Base-by-base conservation (phyloP, 2,113 vertebrate genomes). In the Phalacrocorax brasilianus region DNA sequence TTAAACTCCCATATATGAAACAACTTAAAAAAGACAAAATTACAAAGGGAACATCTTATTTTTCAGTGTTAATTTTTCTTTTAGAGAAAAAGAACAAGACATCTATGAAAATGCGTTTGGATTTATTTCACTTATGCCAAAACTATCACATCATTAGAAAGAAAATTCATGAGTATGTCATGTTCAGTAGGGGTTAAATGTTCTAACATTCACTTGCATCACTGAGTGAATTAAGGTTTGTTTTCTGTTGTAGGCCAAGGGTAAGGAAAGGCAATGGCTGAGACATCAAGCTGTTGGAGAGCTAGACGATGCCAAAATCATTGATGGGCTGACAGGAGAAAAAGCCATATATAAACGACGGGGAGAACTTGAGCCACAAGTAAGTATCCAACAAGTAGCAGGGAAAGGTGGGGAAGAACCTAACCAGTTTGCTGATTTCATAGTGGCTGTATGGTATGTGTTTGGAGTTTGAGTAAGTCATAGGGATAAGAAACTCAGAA, bases 211-310 rank as follows among this genome's bases (percentile, higher is more conserved):
- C 35, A 27, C 30, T 89, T 30, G 3, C 2, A 40, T 78, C 59
- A 45, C 21, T 77, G n/a, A 94, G 47, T 79, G 73, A 91, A 85
- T 73, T 79, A 79, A 93, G 59, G 30, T n/a, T 63, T 50, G 22
- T 71, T 78, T 97, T 94, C 71, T 95, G 6, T 97, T 96, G 30
- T 92, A 99, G 99, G 99, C 99, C 42, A 99, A 99, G 97, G 99
- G 99, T 27, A 99, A 99, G 95, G 99, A 99, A 97, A 98, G 99
- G 11, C 99, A 99, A 56, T 99, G 99, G 99, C 92, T 99, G 56
- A 99, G 98, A 97, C 99, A 99, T 96, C 99, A 99, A 97, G 98
- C 99, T 40, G 95, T 98, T 75, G 99, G 99, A 81, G 99, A 99
- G 62, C 97, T 99, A 47, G 99, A 99, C 63, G 99, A 99, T 70